Conservation (phyloP, 2,888 invertebrate species). For the Cryptus viduatorius region DNA sequence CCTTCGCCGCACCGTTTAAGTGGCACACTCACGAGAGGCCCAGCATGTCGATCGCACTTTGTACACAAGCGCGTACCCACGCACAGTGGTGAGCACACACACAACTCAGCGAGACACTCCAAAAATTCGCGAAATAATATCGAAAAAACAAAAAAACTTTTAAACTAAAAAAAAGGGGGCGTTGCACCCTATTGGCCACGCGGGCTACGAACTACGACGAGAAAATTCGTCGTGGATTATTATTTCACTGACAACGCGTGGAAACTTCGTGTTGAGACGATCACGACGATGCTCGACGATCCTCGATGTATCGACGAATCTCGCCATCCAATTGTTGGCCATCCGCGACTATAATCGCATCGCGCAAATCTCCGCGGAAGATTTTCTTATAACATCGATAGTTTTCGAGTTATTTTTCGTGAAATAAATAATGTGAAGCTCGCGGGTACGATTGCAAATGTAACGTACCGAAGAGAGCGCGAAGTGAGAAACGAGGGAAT, state of each 20-base stretch:
- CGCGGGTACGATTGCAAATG: neutral
- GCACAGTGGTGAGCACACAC: conserved; percentile 39
- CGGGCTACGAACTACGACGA: conserved; percentile 56
- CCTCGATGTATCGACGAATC: conserved; percentile 58
- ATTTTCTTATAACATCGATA: neutral
- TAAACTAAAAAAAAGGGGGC: conserved; percentile 32
- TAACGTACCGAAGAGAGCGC: neutral
- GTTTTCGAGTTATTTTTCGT: too few relatives aligned
- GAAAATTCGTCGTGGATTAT: conserved; percentile 12
- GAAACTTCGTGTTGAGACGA: conserved; percentile 40
- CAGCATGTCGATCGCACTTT: conserved; percentile 47
- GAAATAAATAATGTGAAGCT: neutral
- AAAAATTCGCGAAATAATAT: neutral
- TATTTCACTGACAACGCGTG: neutral
- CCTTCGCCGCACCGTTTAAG: conserved; percentile 62
- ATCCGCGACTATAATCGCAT: conserved; percentile 68
- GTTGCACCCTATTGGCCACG: conserved; percentile 51
- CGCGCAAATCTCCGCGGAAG: neutral
- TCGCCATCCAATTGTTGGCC: conserved; percentile 71
- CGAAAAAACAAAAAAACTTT: conserved; percentile 12
- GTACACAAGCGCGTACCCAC: conserved; percentile 37
- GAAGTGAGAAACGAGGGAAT: conserved; percentile 20
- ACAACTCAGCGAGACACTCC: conserved; percentile 36
- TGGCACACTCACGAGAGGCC: conserved; percentile 61
- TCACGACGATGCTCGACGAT: conserved; percentile 42